Base-by-base conservation (phyloP, 2,113 vertebrate species). In the Otocyon megalotis region DNA sequence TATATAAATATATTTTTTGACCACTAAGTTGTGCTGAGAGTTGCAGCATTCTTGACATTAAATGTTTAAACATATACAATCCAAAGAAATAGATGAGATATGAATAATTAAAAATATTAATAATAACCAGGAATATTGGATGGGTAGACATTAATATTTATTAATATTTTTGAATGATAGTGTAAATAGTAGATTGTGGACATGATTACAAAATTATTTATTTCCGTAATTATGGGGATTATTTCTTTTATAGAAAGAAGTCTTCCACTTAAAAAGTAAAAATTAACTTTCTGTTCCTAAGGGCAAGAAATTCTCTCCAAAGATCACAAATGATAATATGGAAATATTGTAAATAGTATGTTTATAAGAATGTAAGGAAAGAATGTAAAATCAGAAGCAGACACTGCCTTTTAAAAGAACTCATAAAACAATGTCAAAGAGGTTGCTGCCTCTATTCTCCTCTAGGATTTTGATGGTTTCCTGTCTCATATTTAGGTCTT, bases 161-260 rank as follows among this genome's bases (percentile, higher is more conserved):
- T 74, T 80, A 71, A 54, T 74, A 56, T 93, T 92, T 94, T 79
- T 93, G 8, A 83, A 63, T 83, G 20, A 93, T 81, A 48, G 6
- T 63, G 1, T 92, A 80, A 82, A 50, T 69, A 74, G 13, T 72
- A 72, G 16, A 50, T 17, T 67, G 32, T 88, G 60, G 32, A 19
- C 0, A 54, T 83, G 14, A 2, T 48, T 5, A 50, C 16, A 56
- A 82, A 54, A 3, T 86, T 84, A 11, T 94, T 65, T 84, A 85
- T 80, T 92, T 89, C 8, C 2, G 50, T 91, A 48, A 54, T 77
- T 72, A 58, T 83, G 53, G 58, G 2, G 56, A 43, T 50, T 58
- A 50, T 32, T 91, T 30, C 5, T 83, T 63, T 88, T 15, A 35
- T 37, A 32, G 8, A 88, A 28, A 48, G 13, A 43, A 37, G 0